A percentile compares a stretch with the other conserved stretches of the same genome.
phyloP scores from a whole-genome alignment of 2,113 vertebrate genomes.

The Neodon shergylaensis region DNA sequence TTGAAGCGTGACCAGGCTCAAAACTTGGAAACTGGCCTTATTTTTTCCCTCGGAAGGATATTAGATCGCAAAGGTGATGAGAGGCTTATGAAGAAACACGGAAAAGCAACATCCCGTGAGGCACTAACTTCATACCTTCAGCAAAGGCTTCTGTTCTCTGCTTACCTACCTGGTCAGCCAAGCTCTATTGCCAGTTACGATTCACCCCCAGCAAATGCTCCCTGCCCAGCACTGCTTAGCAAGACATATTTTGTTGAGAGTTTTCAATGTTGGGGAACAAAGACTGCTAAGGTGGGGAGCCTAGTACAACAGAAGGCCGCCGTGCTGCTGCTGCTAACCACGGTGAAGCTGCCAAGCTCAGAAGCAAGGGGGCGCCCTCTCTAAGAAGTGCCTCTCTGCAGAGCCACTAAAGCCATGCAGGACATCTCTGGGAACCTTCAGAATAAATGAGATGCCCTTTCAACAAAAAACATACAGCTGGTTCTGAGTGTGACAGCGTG shows the following conservation, averaged over 20 bases:
- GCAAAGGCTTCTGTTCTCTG: neutral
- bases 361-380: neutral
- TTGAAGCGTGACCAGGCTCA: neutral
- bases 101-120: neutral
- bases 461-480: neutral
- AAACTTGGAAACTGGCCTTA: neutral
- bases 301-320: accelerated
- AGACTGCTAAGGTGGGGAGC: neutral
- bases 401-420: neutral
- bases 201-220: neutral
- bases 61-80: conserved; percentile 18
- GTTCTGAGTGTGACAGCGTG: neutral
- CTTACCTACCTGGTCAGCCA: neutral
- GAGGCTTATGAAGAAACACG: neutral
- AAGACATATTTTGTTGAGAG: neutral
- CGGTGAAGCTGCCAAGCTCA: neutral
- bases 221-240: neutral
- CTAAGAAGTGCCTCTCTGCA: neutral
- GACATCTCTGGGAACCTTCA: neutral
- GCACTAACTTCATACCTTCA: neutral
- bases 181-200: neutral
- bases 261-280: neutral
- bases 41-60: neutral
- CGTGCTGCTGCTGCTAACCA: accelerated
- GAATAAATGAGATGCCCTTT: neutral